Evolutionary conservation across 2,888 invertebrate species (phyloP).

Genomic region (Sepiola atlantica): DNA sequence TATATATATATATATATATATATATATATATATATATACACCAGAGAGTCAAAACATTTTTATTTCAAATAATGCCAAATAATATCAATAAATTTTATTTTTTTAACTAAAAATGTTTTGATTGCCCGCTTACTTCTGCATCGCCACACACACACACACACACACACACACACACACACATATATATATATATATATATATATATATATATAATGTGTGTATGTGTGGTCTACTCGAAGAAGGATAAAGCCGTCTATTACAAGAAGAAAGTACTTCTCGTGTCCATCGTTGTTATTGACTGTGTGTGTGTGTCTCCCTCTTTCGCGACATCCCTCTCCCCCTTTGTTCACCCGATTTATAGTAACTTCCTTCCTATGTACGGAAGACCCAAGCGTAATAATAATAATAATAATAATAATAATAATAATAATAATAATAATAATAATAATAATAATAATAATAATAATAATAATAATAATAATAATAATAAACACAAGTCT

Average conservation of each 20-base stretch:
- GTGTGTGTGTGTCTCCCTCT: constrained; percentile 41
- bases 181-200: constrained; percentile 13
- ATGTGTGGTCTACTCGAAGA: background rate
- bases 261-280: constrained; percentile 32
- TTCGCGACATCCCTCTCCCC: background rate
- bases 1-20: no score
- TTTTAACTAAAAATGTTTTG: no score
- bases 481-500: constrained; percentile 59
- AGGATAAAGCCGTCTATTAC: no score
- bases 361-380: background rate
- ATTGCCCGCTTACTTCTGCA: no score
- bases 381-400: background rate
- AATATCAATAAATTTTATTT: no score
- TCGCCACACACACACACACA: background rate
- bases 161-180: background rate
- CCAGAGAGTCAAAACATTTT: no score
- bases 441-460: constrained; percentile 50
- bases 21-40: no score
- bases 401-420: constrained; percentile 54
- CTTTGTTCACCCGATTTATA: background rate
- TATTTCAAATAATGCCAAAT: no score
- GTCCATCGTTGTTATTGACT: background rate
- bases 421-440: constrained; percentile 53
- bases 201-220: background rate
- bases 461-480: constrained; percentile 50